Evolutionary conservation across 2,113 vertebrate genomes (phyloP), one percentile per base, ranked within the genome.

Genomic region (Myrmecobius fasciatus): DNA sequence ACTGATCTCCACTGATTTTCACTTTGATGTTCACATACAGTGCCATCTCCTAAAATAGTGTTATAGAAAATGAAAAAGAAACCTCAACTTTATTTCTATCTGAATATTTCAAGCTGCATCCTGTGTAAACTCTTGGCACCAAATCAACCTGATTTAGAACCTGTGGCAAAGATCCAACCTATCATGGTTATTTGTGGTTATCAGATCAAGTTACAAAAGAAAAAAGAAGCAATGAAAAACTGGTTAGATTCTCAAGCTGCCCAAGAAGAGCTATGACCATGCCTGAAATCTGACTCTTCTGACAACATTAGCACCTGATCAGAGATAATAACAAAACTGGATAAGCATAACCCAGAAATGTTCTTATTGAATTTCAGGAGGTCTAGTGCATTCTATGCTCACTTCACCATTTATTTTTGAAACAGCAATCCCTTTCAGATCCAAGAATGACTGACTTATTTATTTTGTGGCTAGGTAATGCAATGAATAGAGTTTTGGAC

Each of bases 221-320:
- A 43, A 97, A 97, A 94, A 53, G 94, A 96, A 97, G 94, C 94
- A 92, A 94, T 94, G 93, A 93, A 90, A 97, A 97, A 94, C 95
- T 52, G 1, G 94, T 98, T 96, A 97, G 97, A 95, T 97, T 97
- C 95, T 96, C 93, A 95, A 97, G 96, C 97, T 93, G 97, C 95
- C 93, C 94, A 89, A 93, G 92, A 95, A 95, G 54, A 95, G 43
- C 91, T 93, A 92, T 95, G 52, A 91, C 92, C 94, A 60, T 94
- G 95, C 95, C 67, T 53, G 96, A 94, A 95, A 97, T 92, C 92
- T 96, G 98, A 97, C 96, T 93, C 95, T 95, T 93, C 92, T 95
- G 95, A 96, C 96, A 97, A 97, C 95, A 95, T 97, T 97, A 97
- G 98, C 95, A 95, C 90, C 95, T 94, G 53, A 94, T 97, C 95